A percentile compares a stretch with the other conserved stretches of the same genome.
These are phyloP conservation scores for Ophioninae sp. DNA, from an alignment of 2,888 invertebrate species.

Conservation along the genomic window DNA sequence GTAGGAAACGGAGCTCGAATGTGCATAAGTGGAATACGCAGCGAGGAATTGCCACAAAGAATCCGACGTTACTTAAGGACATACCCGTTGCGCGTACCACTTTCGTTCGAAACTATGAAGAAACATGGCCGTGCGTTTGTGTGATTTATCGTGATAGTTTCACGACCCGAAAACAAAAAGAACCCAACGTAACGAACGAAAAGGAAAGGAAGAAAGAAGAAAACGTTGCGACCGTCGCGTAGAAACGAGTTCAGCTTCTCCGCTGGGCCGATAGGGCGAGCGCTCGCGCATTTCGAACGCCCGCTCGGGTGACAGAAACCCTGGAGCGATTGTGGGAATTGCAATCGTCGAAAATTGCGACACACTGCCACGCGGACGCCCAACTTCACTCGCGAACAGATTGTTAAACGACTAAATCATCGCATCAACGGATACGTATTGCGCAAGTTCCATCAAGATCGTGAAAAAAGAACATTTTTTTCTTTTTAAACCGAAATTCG, in stretches of 20 bases:
- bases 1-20: not conserved
- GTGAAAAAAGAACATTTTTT: not conserved
- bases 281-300: constrained; percentile 31
- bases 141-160: constrained; percentile 7
- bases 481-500: too few relatives aligned
- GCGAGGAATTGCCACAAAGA: not conserved
- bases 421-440: too few relatives aligned
- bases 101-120: not conserved
- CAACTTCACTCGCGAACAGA: constrained; percentile 33
- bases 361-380: constrained; percentile 21
- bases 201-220: constrained; percentile 1
- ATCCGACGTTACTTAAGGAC: not conserved
- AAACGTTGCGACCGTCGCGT: not conserved
- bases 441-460: too few relatives aligned
- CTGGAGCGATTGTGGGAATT: constrained; percentile 56
- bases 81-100: not conserved
- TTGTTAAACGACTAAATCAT: constrained; percentile 48
- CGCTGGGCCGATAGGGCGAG: not conserved
- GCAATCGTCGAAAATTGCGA: constrained; percentile 56
- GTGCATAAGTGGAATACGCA: not conserved
- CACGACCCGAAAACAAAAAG: constrained; percentile 4
- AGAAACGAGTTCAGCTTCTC: not conserved
- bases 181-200: not conserved
- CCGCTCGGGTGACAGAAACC: constrained; percentile 38
- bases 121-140: constrained; percentile 6